A percentile compares a stretch with the other conserved stretches of the same genome.
Conservation (phyloP, 92 coral and sea anemone species). For the Palythoa grandis region DNA sequence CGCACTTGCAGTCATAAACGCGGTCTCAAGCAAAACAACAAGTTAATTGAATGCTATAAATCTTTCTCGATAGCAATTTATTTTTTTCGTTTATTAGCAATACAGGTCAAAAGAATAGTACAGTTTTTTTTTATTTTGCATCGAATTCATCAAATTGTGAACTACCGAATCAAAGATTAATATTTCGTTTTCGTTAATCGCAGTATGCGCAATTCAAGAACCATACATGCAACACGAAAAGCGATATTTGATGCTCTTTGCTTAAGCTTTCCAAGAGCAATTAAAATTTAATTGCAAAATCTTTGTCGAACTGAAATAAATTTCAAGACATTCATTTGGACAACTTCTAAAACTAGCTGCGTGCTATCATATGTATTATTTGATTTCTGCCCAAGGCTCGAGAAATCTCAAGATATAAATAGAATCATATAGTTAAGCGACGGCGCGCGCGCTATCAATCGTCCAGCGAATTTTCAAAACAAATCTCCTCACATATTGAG, state of each 20-base stretch:
- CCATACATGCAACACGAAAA: neutral
- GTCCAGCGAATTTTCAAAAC: slow-evolving; percentile 15
- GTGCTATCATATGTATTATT: neutral
- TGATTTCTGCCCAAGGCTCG: slow-evolving; percentile 20
- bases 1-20: neutral
- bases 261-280: slow-evolving; percentile 9
- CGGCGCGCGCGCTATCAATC: slow-evolving; percentile 33
- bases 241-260: slow-evolving; percentile 33
- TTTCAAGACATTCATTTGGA: slow-evolving; percentile 11
- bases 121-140: neutral
- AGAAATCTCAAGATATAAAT: slow-evolving; percentile 14
- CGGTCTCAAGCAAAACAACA: slow-evolving; percentile 19
- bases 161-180: slow-evolving; percentile 15
- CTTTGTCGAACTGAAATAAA: slow-evolving; percentile 13
- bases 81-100: slow-evolving; percentile 7
- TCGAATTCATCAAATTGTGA: slow-evolving; percentile 13
- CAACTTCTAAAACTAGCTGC: neutral
- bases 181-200: slow-evolving; percentile 11
- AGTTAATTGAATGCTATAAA: slow-evolving; percentile 32
- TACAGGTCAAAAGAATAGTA: slow-evolving; percentile 7
- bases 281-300: slow-evolving; percentile 42
- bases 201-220: neutral
- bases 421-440: neutral
- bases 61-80: slow-evolving; percentile 10
- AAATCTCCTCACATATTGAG: neutral